A percentile compares a stretch with the other conserved stretches of the same genome.
These are phyloP conservation scores for Ericerus pela DNA, from an alignment of 1,140 invertebrate genomes.

Conservation along the genomic window DNA sequence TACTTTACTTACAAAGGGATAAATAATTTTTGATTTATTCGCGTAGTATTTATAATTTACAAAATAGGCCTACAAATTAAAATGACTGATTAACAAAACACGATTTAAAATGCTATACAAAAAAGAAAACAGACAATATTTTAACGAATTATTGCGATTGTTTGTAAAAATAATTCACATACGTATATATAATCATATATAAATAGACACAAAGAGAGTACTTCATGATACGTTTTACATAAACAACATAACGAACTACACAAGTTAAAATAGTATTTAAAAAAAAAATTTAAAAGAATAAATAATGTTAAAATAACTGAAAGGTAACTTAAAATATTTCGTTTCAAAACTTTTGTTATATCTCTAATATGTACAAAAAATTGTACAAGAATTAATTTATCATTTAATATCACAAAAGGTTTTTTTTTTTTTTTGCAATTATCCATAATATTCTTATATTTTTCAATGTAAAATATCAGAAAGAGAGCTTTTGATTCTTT, in stretches of 20 bases:
- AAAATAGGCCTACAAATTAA: not conserved
- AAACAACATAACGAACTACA: not conserved
- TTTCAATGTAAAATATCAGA: too few relatives aligned
- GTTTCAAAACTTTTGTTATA: not conserved
- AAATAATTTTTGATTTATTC: slow-evolving; percentile 6
- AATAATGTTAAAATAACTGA: slow-evolving; percentile 1
- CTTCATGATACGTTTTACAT: not conserved
- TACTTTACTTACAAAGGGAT: not conserved
- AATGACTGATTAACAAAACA: not conserved
- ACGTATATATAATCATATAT: too few relatives aligned
- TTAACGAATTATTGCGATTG: too few relatives aligned
- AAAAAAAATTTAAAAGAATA: slow-evolving; percentile 1
- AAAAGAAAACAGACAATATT: not conserved
- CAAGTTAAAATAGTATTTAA: not conserved
- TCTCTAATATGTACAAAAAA: not conserved
- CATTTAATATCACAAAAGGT: slow-evolving; percentile 4
- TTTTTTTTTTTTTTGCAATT: too few relatives aligned
- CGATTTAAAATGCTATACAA: not conserved
- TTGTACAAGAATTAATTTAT: not conserved
- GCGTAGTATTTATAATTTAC: not conserved
- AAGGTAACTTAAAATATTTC: slow-evolving; percentile 11
- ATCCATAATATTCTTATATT: too few relatives aligned
- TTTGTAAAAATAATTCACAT: too few relatives aligned
- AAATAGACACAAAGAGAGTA: too few relatives aligned
- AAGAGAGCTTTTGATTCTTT: too few relatives aligned